Conservation (phyloP, 2,797 vertebrate genomes). For the Epinephelus malabaricus region DNA sequence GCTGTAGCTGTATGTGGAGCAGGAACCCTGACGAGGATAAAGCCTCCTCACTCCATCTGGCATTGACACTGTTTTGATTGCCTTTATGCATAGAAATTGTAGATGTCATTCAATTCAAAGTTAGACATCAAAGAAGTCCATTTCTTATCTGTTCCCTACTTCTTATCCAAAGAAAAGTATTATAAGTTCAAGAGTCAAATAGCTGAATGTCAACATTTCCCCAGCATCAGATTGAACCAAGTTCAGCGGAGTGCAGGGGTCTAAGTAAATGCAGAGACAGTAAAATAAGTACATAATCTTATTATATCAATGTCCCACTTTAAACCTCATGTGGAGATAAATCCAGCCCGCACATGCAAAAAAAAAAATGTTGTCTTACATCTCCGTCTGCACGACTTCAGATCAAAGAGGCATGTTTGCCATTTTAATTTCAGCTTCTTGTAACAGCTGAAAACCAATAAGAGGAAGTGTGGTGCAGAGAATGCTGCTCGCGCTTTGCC, state of each 20-base stretch:
- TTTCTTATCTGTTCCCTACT: constrained; percentile 21
- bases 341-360: constrained; percentile 7
- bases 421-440: constrained; percentile 54
- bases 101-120: constrained; percentile 13
- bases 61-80: background rate
- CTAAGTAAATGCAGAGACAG: constrained; percentile 34
- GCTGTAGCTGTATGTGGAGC: background rate
- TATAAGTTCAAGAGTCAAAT: constrained; percentile 20
- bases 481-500: constrained; percentile 30
- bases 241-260: constrained; percentile 7
- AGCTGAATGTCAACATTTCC: constrained; percentile 26
- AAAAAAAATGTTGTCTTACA: background rate
- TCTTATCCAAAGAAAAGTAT: constrained; percentile 21
- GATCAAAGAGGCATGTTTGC: constrained; percentile 52
- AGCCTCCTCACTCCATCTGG: background rate
- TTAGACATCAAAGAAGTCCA: background rate
- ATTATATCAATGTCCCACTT: constrained; percentile 56
- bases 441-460: constrained; percentile 38
- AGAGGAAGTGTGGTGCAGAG: background rate
- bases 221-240: constrained; percentile 28
- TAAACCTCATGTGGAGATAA: constrained; percentile 43
- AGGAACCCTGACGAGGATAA: background rate
- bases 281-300: constrained; percentile 43
- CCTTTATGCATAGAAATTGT: background rate
- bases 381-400: constrained; percentile 23